Base-by-base conservation (phyloP, 2,888 invertebrate species). In the Choristoneura rosaceana region DNA sequence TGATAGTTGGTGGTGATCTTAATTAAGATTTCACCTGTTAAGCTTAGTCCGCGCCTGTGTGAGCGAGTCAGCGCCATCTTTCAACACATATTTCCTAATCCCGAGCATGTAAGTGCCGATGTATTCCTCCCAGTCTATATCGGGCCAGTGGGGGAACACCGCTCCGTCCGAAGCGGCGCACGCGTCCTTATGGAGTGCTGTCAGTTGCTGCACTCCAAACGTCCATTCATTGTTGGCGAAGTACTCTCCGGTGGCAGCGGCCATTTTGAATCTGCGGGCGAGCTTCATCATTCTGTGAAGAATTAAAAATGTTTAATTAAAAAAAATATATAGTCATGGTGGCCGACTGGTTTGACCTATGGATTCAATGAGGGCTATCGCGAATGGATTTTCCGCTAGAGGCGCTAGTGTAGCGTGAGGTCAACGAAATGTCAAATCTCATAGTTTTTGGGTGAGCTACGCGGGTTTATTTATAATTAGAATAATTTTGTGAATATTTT, bases 201-300 rank as follows among this genome's bases (percentile, higher is more conserved):
- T 89, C 73, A 97, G 94, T 76, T 97, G 97, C 0, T 94, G 87
- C 2, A 95, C 95, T 14, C 96, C 95, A 81, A 98, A 98, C 67
- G 95, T 94, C 98, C 98, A 99, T 79, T 98, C 97, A 85, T 97
- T 95, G 34, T 96, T 95, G 0, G 98, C 97, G 85, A 98, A 99
- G 85, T 97, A 98, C 83, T 97, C 96, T 0, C 98, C 97, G 0
- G 96, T 96, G 17, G 96, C 95, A 0, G 97, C 96, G 0, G 98
- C 97, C 82, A 96, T 95, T 80, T 97, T 96, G 86, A 98, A 96
- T 75, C 97, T 96, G 69, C 95, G 95, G n/a, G 97, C 97, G 1
- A 98, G 95, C 83, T 97, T 97, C 88, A 98, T 95, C 96, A 98
- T 98, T 77, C 98, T 98, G 86, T 17, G 90, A 88, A 43, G 7